Conservation (phyloP, 2,797 vertebrate genomes). For the Crypturellus tataupa region DNA sequence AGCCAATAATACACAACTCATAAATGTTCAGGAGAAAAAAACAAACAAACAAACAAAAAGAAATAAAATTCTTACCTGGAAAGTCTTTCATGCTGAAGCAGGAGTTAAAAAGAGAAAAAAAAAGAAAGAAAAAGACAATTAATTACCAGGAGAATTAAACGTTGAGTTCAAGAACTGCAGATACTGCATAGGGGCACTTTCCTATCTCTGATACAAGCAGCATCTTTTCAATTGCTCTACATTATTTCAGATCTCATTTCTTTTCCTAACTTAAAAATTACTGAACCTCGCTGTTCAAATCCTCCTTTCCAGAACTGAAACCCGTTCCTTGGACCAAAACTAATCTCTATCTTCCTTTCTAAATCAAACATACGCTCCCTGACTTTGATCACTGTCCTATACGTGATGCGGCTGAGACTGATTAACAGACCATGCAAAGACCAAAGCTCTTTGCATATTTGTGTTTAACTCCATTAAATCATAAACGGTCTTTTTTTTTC, state of each 20-base stretch:
- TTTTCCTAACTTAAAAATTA: background rate
- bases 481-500: rapidly evolving
- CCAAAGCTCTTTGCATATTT: rapidly evolving
- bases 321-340: background rate
- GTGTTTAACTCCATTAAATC: background rate
- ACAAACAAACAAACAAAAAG: background rate
- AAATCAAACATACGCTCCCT: background rate
- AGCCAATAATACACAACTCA: background rate
- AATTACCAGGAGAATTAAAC: background rate
- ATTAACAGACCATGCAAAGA: rapidly evolving
- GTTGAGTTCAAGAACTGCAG: background rate
- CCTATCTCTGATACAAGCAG: background rate
- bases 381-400: background rate
- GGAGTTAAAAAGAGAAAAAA: constrained; percentile 56
- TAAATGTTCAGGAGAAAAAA: background rate
- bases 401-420: background rate
- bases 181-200: background rate
- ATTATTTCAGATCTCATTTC: background rate
- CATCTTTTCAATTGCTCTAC: background rate
- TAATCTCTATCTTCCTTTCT: background rate
- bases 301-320: background rate
- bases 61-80: constrained; percentile 86
- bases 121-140: constrained; percentile 56
- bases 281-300: background rate
- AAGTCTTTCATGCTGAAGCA: constrained; percentile 91